Percentiles rank a stretch among this genome's conserved stretches.
Evolutionary conservation across 2,888 invertebrate genomes (phyloP).

Genomic region (Leptothorax acervorum): DNA sequence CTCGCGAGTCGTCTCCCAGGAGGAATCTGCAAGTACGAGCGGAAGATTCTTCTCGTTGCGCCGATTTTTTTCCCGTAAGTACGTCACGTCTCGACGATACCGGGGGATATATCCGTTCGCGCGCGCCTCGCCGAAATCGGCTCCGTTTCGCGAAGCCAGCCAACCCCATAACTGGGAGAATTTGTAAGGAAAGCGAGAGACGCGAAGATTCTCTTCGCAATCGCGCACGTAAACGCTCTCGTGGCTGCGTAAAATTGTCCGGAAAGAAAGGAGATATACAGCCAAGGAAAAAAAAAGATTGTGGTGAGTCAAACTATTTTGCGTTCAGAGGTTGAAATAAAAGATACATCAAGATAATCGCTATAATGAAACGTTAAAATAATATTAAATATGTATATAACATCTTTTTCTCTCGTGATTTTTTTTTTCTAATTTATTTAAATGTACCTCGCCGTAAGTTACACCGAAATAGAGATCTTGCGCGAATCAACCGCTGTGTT

Average conservation of each 20-base stretch:
- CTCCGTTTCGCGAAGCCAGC: slow-evolving; percentile 32
- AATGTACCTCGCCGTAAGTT: neutral
- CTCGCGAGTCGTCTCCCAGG: slow-evolving; percentile 77
- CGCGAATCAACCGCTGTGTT: neutral
- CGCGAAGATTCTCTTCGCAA: neutral
- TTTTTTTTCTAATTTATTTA: slow-evolving; percentile 6
- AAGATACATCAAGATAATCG: neutral
- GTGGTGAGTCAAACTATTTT: neutral
- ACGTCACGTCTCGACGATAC: slow-evolving; percentile 79
- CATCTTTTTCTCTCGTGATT: too few species aligned
- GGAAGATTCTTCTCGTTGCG: slow-evolving; percentile 63
- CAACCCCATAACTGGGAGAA: slow-evolving; percentile 49
- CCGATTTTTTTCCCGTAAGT: slow-evolving; percentile 78
- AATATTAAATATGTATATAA: too few species aligned
- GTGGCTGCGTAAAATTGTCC: slow-evolving; percentile 21
- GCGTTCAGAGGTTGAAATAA: neutral
- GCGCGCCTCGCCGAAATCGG: slow-evolving; percentile 52
- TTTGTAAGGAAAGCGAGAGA: slow-evolving; percentile 55
- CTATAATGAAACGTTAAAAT: neutral
- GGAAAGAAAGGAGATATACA: neutral
- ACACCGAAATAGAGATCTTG: neutral
- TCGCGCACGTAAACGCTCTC: slow-evolving; percentile 2
- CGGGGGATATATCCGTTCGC: slow-evolving; percentile 50
- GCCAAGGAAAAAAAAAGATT: neutral
- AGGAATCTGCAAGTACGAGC: slow-evolving; percentile 78